Base-by-base conservation (phyloP, 2,888 invertebrate species). In the Orthosia incerta region DNA sequence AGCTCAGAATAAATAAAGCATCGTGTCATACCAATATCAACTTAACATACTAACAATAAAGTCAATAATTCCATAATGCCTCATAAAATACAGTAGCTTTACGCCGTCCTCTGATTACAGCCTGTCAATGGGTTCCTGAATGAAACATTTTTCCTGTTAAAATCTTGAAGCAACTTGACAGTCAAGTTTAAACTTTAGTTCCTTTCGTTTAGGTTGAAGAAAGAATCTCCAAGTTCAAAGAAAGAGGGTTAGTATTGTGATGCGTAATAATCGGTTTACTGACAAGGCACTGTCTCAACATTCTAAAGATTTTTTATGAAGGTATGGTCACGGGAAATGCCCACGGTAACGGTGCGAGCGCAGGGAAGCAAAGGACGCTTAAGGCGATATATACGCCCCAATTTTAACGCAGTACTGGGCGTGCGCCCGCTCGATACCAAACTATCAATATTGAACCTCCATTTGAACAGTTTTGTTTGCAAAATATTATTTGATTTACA, bases 271-370 rank as follows among this genome's bases (percentile, higher is more conserved):
- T 86, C 78, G 71, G 80, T 83, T 82, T 81, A 73, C 78, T 74
- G 70, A 55, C 76, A 67, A 71, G 68, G 70, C 79, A 83, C 83
- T 86, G 86, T 85, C 83, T 84, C 72, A 64, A 80, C 77, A 84
- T 85, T 81, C 76, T 74, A 80, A 82, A 81, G 81, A 83, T 79
- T 83, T 86, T 84, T 83, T 31, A 71, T 70, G 11, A 66, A 62
- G 72, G 56, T 69, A 74, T 81, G 89, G 92, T 92, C 93, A 93
- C 90, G 93, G 93, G 93, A 93, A 93, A 87, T 88, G 90, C 85
- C 74, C 90, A 87, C 89, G 53, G 79, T 89, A 89, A 90, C 78
- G 60, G 23, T n/a, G 46, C 23, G 31, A 15, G 60, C 31, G 31
- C 61, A 13, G 51, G 69, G 70, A 68, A 66, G 72, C 63, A 73